phyloP scores from a whole-genome alignment of 2,888 invertebrate genomes.

The Leptinotarsa juncta region DNA sequence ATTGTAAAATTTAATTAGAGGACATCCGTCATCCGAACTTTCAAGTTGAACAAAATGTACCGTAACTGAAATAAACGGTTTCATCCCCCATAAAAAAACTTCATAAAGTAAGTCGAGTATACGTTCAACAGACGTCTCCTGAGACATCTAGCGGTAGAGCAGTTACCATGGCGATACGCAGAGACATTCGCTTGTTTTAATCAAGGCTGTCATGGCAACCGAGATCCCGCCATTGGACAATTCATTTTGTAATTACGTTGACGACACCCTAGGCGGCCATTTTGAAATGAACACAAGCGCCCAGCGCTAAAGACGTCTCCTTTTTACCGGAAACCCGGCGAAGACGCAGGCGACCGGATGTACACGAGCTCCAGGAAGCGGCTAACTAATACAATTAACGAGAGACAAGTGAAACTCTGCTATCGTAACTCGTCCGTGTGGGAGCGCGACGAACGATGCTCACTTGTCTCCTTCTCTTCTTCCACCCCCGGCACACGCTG shows the following conservation, averaged over 20 bases:
- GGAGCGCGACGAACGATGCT: conserved; percentile 33
- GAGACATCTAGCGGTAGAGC: conserved; percentile 63
- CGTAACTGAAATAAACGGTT: conserved; percentile 62
- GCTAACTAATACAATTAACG: conserved; percentile 68
- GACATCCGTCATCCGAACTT: conserved; percentile 57
- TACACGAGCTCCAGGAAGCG: conserved; percentile 62
- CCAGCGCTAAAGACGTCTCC: conserved; percentile 56
- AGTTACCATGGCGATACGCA: conserved; percentile 65
- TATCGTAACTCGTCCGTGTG: conserved; percentile 65
- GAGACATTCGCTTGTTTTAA: conserved; percentile 68
- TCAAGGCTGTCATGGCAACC: conserved; percentile 68
- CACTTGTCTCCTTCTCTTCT: conserved; percentile 37
- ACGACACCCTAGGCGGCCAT: conserved; percentile 69
- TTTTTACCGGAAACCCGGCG: conserved; percentile 53
- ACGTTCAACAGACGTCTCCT: conserved; percentile 51
- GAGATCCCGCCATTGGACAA: conserved; percentile 69
- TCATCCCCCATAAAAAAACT: conserved; percentile 57
- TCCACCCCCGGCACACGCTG: conserved; percentile 50
- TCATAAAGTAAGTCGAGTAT: conserved; percentile 51
- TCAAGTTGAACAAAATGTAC: conserved; percentile 57
- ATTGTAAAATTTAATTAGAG: conserved; percentile 40
- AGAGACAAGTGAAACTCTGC: conserved; percentile 68
- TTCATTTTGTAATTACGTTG: conserved; percentile 68
- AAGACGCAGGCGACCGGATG: conserved; percentile 54
- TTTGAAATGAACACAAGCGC: conserved; percentile 65